Percentiles rank a stretch among this genome's conserved stretches.
phyloP scores from a whole-genome alignment of 2,113 vertebrate species.

The Aldabrachelys gigantea region DNA sequence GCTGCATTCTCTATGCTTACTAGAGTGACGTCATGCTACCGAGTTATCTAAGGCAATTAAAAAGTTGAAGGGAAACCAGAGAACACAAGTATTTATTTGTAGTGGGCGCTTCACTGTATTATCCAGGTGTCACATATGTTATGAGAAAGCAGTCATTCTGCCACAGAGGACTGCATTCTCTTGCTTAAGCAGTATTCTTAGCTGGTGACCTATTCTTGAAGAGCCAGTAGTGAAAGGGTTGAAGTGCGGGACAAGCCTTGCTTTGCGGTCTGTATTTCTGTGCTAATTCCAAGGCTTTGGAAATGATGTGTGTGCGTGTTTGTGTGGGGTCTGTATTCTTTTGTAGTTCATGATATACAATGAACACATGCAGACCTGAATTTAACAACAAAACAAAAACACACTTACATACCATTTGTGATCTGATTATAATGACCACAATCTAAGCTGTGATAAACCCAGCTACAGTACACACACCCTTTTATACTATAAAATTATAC shows the following conservation, averaged over 20 bases:
- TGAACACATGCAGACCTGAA: not conserved
- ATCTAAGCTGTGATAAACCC: not conserved
- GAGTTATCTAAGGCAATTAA: not conserved
- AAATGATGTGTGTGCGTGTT: not conserved
- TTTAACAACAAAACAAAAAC: not conserved
- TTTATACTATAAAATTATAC: not conserved
- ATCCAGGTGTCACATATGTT: not conserved
- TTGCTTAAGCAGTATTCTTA: not conserved
- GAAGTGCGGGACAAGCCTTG: not conserved
- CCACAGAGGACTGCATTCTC: not conserved
- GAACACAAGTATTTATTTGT: not conserved
- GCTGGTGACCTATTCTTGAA: not conserved
- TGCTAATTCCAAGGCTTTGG: not conserved
- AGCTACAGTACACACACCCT: not conserved
- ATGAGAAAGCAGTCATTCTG: not conserved
- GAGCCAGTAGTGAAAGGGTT: not conserved
- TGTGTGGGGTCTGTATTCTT: not conserved
- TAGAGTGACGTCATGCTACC: not conserved
- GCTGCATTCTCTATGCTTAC: rapidly evolving
- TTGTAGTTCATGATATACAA: not conserved
- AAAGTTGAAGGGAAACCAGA: not conserved
- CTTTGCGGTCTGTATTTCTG: not conserved
- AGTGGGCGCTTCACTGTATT: not conserved
- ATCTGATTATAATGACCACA: not conserved
- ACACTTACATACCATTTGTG: not conserved